These are phyloP conservation scores for Tanytarsus gracilentus DNA, from an alignment of 2,888 invertebrate genomes.

Conservation along the genomic window DNA sequence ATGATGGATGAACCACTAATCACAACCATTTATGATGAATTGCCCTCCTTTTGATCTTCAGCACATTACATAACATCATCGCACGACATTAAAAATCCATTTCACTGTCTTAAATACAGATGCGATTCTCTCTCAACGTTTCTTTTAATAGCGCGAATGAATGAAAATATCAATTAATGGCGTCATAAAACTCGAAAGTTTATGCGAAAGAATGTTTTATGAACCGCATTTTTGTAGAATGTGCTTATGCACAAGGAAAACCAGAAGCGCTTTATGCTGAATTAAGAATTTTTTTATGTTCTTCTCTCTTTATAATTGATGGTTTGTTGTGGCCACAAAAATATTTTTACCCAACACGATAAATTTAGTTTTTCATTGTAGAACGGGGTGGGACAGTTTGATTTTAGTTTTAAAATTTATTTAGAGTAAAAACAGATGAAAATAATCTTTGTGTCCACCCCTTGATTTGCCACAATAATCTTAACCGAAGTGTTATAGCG, in stretches of 20 bases:
- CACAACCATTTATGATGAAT: no score
- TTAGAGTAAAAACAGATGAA: no score
- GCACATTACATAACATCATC: background rate
- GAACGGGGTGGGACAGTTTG: no score
- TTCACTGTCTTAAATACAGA: background rate
- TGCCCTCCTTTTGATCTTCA: background rate
- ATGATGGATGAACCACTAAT: no score
- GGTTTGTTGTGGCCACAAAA: constrained; percentile 23
- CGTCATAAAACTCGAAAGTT: background rate
- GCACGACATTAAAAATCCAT: no score
- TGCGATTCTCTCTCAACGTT: no score
- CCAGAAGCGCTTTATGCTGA: constrained; percentile 3
- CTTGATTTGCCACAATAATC: no score
- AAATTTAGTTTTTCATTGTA: constrained; percentile 18
- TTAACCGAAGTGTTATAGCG: no score
- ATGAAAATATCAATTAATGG: constrained; percentile 11
- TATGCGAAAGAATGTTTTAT: background rate
- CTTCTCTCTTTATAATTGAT: constrained; percentile 16
- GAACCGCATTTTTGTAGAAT: background rate
- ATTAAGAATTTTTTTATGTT: background rate
- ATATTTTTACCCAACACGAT: background rate
- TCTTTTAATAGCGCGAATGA: background rate
- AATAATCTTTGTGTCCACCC: no score
- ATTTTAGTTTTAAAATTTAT: no score
- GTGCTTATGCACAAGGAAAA: background rate